Conservation (phyloP, 2,797 vertebrate genomes). For the Danio tinwini region DNA sequence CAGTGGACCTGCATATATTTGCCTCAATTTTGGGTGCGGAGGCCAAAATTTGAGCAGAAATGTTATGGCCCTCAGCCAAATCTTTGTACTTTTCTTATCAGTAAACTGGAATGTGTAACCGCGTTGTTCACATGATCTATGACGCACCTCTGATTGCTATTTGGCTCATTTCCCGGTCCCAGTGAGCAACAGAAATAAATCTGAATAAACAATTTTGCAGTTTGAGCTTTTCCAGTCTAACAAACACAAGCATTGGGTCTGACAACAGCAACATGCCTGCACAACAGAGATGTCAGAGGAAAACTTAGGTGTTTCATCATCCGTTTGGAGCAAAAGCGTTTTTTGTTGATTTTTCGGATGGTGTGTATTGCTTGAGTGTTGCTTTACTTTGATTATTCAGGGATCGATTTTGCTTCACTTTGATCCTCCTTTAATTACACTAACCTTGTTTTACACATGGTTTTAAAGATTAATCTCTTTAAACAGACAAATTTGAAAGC, state of each 20-base stretch:
- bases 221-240: conserved; percentile 23
- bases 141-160: neutral
- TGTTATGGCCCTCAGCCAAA: conserved; percentile 1
- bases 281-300: conserved; percentile 18
- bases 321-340: conserved; percentile 4
- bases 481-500: neutral
- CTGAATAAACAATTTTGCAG: neutral
- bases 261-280: conserved; percentile 6
- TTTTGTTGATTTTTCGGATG: conserved; percentile 4
- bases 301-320: neutral
- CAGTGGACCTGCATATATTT: neutral
- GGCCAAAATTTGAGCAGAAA: neutral
- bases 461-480: neutral
- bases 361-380: neutral
- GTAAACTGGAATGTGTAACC: conserved; percentile 20
- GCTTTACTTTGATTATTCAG: conserved; percentile 8
- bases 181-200: conserved; percentile 11
- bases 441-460: neutral
- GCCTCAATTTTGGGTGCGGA: neutral
- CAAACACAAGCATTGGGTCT: neutral
- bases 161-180: conserved; percentile 5
- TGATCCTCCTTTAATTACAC: neutral
- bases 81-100: conserved; percentile 8
- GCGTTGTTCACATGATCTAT: conserved; percentile 10
- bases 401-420: conserved; percentile 10